phyloP scores from a whole-genome alignment of 2,797 vertebrate genomes.

The Limnodromus scolopaceus region DNA sequence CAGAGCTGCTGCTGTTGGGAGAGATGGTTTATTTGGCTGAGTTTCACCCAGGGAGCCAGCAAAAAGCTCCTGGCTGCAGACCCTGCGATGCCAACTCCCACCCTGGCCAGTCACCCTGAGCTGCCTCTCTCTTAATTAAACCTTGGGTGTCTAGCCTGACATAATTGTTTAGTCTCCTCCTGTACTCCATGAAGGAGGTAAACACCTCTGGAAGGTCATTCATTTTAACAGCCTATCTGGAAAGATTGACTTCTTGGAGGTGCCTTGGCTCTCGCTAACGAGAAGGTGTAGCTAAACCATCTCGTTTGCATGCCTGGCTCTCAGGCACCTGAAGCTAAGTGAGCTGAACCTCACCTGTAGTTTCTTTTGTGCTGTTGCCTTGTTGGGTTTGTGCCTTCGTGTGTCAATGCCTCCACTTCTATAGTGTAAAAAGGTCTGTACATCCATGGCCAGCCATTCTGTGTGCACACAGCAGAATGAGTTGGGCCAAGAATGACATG shows the following conservation, averaged over 20 bases:
- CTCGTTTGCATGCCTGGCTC: background rate
- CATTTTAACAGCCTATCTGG: slow-evolving; percentile 16
- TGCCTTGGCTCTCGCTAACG: background rate
- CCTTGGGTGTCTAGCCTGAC: background rate
- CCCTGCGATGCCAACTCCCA: background rate
- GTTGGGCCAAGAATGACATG: background rate
- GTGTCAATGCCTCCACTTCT: fast-evolving
- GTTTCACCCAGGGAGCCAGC: background rate
- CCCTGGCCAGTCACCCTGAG: background rate
- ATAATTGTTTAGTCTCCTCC: background rate
- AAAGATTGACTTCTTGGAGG: slow-evolving; percentile 7
- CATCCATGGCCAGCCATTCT: background rate
- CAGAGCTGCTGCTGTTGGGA: background rate
- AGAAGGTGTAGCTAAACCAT: background rate
- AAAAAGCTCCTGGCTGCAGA: background rate
- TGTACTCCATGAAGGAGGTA: background rate
- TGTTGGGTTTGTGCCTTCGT: background rate
- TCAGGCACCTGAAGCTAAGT: background rate
- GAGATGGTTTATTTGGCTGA: background rate
- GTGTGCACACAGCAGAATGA: fast-evolving
- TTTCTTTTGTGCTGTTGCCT: background rate
- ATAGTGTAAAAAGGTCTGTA: background rate
- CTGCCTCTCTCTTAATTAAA: background rate
- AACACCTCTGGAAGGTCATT: slow-evolving; percentile 24
- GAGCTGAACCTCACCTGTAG: background rate